These are phyloP conservation scores for Meteorus sp. DNA, from an alignment of 1,140 invertebrate genomes.

Conservation along the genomic window DNA sequence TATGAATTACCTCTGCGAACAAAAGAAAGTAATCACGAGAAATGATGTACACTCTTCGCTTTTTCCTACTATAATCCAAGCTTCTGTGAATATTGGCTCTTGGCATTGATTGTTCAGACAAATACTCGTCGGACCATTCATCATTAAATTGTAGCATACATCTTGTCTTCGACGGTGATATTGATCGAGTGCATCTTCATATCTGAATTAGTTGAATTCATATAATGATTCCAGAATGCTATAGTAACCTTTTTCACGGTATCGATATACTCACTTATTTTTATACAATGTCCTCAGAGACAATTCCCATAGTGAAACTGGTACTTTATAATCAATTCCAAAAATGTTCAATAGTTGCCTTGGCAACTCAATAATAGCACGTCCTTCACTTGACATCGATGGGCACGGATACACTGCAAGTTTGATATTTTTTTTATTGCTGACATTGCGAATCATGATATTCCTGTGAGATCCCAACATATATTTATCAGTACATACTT, in stretches of 20 bases:
- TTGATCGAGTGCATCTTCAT: constrained; percentile 28
- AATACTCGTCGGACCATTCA: constrained; percentile 44
- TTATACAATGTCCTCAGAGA: constrained; percentile 45
- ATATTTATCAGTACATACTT: neutral
- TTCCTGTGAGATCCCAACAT: neutral
- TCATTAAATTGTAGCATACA: constrained; percentile 37
- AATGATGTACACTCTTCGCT: constrained; percentile 29
- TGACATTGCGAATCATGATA: neutral
- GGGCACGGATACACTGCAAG: constrained; percentile 7
- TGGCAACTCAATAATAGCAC: constrained; percentile 42
- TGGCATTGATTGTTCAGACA: constrained; percentile 43
- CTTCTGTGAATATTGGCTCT: constrained; percentile 49
- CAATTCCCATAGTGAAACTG: constrained; percentile 44
- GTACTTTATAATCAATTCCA: constrained; percentile 34
- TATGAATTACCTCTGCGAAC: constrained; percentile 40
- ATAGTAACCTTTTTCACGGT: neutral
- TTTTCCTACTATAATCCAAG: constrained; percentile 41
- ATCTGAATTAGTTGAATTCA: constrained; percentile 6
- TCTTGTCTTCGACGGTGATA: constrained; percentile 11
- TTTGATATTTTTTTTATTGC: constrained; percentile 16
- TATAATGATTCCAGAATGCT: constrained; percentile 12
- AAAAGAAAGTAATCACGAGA: constrained; percentile 39
- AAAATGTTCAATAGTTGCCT: constrained; percentile 43
- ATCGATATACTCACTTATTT: constrained; percentile 34
- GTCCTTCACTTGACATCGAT: constrained; percentile 14